Base-by-base conservation (phyloP, 2,113 vertebrate species). In the Arvicanthis niloticus region DNA sequence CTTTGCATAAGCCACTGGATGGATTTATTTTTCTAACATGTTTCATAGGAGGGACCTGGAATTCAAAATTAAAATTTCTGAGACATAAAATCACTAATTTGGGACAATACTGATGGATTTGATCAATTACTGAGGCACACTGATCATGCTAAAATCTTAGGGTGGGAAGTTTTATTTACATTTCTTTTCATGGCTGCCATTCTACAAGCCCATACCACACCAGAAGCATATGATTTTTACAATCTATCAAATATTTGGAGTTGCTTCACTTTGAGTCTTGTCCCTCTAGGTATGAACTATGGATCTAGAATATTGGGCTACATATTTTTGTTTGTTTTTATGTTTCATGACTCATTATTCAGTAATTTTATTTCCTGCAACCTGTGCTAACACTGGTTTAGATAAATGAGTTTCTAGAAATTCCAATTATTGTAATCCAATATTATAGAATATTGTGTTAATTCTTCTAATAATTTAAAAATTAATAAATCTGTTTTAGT, bases 321-420 rank as follows among this genome's bases (percentile, higher is more conserved):
- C 84, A 15, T 75, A 77, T 91, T 96, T 94, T 62, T 62, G 2
- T 90, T 93, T 88, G 73, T 94, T 96, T 97, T 97, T 91, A 80
- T 96, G 48, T 48, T 31, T 58, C 17, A 8, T 22, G 58, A 48
- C 90, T 95, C 42, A 82, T 82, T 89, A 77, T 82, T 70, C 78
- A 7, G 51, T 82, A 87, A 17, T 86, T 89, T 97, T 89, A 73
- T 89, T 92, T 85, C 91, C 51, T 88, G 68, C 15, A 68, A n/a
- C 17, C 2, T 80, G 3, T 89, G 51, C 21, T 93, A 80, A 72
- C 85, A 91, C 67, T 91, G 37, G 15, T 84, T 94, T 91, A 51
- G 77, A 40, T 53, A 89, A 75, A 89, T 75, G 53, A 77, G 12
- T 88, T 90, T 75, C 31, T 19, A 87, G 67, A 68, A 22, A 87